Base-by-base conservation (phyloP, 2,888 invertebrate genomes). In the Meloe dianella region DNA sequence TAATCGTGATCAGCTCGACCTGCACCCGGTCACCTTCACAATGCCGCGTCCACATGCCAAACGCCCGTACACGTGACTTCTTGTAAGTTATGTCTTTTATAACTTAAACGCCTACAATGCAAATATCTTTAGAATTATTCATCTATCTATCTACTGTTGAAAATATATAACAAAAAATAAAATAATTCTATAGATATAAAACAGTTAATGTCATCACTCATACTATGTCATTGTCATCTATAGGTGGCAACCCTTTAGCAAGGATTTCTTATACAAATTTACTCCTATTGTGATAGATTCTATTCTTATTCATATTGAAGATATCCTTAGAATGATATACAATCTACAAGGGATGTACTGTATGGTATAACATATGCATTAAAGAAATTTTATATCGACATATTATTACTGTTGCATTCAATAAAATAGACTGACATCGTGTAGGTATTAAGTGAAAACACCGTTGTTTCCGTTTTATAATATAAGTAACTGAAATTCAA, bases 11-110 rank as follows among this genome's bases (percentile, higher is more conserved):
- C 76, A 70, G 72, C 69, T 73, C 77, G 77, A 79, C 77, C 79
- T 76, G 79, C 72, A 79, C 81, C 80, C 76, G 82, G 81, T 82
- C 80, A 82, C 82, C 82, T 82, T 82, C 81, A 81, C 82, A 82
- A 82, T 82, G 82, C 81, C 81, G 80, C 73, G 72, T 77, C 74
- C 79, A 78, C 79, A 78, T 77, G 79, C 76, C 77, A 73, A 77
- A 74, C 69, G 71, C 77, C 71, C 76, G 71, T 76, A 75, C 79
- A 80, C 78, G 79, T 79, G 79, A 76, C 74, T 68, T 65, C 69
- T 66, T 60, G 22, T 56, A 54, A 60, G 41, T 61, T 56, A 32
- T 62, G 51, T 30, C 51, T 51, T 51, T 51, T 51, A 51, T 51
- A 51, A 32, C 35, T 24, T 35, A 59, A 38, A 59, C 59, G 59